Conservation (phyloP, 2,888 invertebrate species). For the Eurois occulta region DNA sequence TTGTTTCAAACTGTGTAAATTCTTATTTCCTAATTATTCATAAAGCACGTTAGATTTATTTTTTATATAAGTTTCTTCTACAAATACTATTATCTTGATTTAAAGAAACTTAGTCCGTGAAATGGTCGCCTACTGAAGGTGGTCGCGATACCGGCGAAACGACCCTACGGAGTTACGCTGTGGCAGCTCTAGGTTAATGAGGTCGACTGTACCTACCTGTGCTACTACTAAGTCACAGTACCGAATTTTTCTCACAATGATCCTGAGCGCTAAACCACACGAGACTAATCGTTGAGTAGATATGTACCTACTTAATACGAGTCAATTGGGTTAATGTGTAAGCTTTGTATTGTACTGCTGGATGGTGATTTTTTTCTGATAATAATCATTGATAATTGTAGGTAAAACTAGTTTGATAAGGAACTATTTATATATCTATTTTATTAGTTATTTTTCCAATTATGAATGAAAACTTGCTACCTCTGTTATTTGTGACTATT, state of each 20-base stretch:
- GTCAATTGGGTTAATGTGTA: constrained; percentile 10
- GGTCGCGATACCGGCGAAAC: too few relatives aligned
- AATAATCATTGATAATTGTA: background rate
- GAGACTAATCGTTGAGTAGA: background rate
- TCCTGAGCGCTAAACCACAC: background rate
- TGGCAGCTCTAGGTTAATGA: background rate
- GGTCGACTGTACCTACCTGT: background rate
- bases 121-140: too few relatives aligned
- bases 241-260: background rate
- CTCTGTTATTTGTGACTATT: background rate
- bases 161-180: background rate
- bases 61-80: too few relatives aligned
- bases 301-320: background rate
- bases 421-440: too few relatives aligned
- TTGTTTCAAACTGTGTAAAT: too few relatives aligned
- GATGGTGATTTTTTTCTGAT: background rate
- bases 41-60: too few relatives aligned
- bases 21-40: too few relatives aligned
- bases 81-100: too few relatives aligned
- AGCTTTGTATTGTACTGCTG: background rate
- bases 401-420: background rate
- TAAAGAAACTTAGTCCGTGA: too few relatives aligned
- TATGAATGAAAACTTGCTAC: background rate
- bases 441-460: background rate
- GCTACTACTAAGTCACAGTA: background rate